These are phyloP conservation scores for Urosaurus nigricauda DNA, from an alignment of 2,797 vertebrate species.

Conservation along the genomic window DNA sequence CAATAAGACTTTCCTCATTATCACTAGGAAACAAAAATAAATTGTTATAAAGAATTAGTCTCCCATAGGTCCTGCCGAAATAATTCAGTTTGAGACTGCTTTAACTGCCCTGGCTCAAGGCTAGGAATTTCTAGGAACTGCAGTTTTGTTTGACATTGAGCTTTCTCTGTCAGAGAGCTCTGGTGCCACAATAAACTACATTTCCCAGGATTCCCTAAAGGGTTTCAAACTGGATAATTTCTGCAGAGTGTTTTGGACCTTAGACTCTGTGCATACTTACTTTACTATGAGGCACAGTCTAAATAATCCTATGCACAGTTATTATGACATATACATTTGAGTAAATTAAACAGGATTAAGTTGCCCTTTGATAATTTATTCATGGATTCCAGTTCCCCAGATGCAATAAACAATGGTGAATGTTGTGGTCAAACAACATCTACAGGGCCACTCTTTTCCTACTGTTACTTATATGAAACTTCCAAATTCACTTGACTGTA, in stretches of 20 bases:
- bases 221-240: too few relatives aligned
- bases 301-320: too few relatives aligned
- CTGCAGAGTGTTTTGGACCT: background rate
- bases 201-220: too few relatives aligned
- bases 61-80: too few relatives aligned
- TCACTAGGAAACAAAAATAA: conserved; percentile 38
- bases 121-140: too few relatives aligned
- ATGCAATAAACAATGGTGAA: too few relatives aligned
- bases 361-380: conserved; percentile 28
- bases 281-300: background rate
- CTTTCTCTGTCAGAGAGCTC: too few relatives aligned
- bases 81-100: too few relatives aligned
- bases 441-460: background rate
- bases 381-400: background rate
- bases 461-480: background rate
- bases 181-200: too few relatives aligned
- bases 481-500: rapidly evolving
- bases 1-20: conserved; percentile 21
- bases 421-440: background rate
- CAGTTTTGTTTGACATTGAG: too few relatives aligned
- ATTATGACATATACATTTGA: background rate
- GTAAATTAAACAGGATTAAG: background rate
- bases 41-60: background rate
- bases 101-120: too few relatives aligned
- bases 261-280: background rate